Evolutionary conservation across 1,140 invertebrate genomes (phyloP), one percentile per base, ranked within the genome.

Genomic region (Aphelinus atriplicis): DNA sequence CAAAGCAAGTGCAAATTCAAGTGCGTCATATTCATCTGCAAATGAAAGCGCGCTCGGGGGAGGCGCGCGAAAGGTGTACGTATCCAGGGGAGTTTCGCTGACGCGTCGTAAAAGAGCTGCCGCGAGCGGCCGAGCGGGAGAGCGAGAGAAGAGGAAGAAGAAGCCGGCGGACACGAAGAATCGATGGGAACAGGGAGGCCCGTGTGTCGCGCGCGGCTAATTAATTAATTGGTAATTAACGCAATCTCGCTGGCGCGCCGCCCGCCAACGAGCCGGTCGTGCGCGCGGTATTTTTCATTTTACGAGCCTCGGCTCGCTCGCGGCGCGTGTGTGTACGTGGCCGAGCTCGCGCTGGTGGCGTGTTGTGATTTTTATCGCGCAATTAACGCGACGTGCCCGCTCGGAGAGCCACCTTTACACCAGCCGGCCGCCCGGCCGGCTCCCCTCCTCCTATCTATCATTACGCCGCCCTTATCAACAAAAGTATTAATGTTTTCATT

Each of bases 301-400:
- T 84, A 85, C 84, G 81, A 83, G 80, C 82, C 78, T 67, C 81
- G 78, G 79, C 79, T 73, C 78, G 76, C 72, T 47, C 9, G 6
- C 50, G 7, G 53, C 61, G 60, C 60, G 51, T 61, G 66, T 53
- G 61, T 79, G 26, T 26, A 26, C 26, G 26, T 26, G 26, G 26
- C 26, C 26, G 26, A 26, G 26, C 26, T 26, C 26, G 26, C 26
- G 26, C 26, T 26, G 26, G 26, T 87, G 83, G 84, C 86, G 85
- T 87, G 87, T 85, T 81, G 84, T 84, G 87, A 88, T 88, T 88
- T 87, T 88, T 87, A 88, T 88, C 87, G 85, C 81, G 83, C 85
- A 87, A 88, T 88, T 88, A 88, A 88, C 85, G 84, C 85, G 84
- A 85, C 82, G 80, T 84, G 84, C 84, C 78, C 85, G 83, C 84